These are phyloP conservation scores for Leucania comma DNA, from an alignment of 2,888 invertebrate genomes.

Conservation along the genomic window DNA sequence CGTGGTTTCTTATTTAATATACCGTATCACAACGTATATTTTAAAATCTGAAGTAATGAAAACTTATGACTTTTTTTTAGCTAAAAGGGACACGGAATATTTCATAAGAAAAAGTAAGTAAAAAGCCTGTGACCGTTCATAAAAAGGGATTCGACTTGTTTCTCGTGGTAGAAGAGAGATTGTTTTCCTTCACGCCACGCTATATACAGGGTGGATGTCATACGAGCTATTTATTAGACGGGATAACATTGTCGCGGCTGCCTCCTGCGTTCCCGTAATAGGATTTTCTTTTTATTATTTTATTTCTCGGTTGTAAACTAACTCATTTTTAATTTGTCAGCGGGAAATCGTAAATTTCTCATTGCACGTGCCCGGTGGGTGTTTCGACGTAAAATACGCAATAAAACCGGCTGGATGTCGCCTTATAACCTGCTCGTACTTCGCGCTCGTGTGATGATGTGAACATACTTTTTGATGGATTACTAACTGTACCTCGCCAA, in stretches of 20 bases:
- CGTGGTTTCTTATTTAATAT: not conserved
- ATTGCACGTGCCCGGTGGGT: conserved; percentile 77
- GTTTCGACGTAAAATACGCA: conserved; percentile 79
- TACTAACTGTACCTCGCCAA: conserved; percentile 67
- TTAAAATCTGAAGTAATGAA: conserved; percentile 39
- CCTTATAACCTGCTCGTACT: conserved; percentile 73
- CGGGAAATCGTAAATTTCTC: conserved; percentile 83
- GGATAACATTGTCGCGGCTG: conserved; percentile 85
- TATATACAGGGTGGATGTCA: conserved; percentile 82
- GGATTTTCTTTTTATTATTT: conserved; percentile 86
- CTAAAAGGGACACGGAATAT: conserved; percentile 75
- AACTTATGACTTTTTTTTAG: conserved; percentile 71
- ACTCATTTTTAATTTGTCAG: conserved; percentile 89
- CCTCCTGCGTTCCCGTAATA: conserved; percentile 81
- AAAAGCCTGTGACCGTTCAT: conserved; percentile 80
- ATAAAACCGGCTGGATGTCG: conserved; percentile 79
- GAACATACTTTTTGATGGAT: conserved; percentile 72
- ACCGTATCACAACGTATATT: not conserved
- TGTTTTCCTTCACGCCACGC: conserved; percentile 82
- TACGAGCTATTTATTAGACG: conserved; percentile 87
- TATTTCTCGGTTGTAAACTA: conserved; percentile 86
- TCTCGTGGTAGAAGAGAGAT: conserved; percentile 81
- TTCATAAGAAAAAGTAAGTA: conserved; percentile 76
- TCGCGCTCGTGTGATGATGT: conserved; percentile 66
- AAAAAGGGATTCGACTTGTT: conserved; percentile 86